These are phyloP conservation scores for Pimpla rufipes DNA, from an alignment of 2,888 invertebrate species.

Conservation along the genomic window DNA sequence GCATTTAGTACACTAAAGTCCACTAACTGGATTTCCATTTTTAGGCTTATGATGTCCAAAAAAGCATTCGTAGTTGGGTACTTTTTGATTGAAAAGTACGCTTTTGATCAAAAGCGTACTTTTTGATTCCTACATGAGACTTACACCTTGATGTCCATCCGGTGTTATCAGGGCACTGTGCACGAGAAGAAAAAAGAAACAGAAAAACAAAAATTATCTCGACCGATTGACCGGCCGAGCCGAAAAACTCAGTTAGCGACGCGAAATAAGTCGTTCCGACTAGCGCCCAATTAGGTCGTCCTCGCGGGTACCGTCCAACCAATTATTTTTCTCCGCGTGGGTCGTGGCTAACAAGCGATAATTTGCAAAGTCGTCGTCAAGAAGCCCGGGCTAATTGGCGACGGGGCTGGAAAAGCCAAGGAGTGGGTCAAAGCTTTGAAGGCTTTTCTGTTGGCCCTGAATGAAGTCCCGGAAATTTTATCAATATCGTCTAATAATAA, in stretches of 20 bases:
- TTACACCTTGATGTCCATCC: no score
- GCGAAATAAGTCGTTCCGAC: no score
- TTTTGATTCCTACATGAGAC: no score
- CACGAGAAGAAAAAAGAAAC: not conserved
- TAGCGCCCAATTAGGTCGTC: no score
- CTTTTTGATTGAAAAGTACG: no score
- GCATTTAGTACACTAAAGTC: no score
- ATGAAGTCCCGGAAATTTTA: constrained; percentile 27
- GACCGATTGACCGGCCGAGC: not conserved
- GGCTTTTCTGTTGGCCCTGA: not conserved
- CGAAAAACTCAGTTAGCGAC: not conserved
- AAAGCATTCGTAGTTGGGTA: no score
- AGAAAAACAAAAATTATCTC: not conserved
- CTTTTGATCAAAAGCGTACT: no score
- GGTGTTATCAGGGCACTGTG: no score
- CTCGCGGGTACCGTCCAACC: no score
- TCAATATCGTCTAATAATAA: constrained; percentile 54
- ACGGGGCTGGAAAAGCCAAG: not conserved
- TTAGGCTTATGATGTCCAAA: no score
- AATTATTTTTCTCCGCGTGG: not conserved
- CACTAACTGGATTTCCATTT: no score
- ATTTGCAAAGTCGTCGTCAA: not conserved
- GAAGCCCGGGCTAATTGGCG: not conserved
- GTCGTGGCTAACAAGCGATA: not conserved
- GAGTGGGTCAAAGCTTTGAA: constrained; percentile 42